Conservation (phyloP, 2,888 invertebrate species). For the Epicampocera succincta region DNA sequence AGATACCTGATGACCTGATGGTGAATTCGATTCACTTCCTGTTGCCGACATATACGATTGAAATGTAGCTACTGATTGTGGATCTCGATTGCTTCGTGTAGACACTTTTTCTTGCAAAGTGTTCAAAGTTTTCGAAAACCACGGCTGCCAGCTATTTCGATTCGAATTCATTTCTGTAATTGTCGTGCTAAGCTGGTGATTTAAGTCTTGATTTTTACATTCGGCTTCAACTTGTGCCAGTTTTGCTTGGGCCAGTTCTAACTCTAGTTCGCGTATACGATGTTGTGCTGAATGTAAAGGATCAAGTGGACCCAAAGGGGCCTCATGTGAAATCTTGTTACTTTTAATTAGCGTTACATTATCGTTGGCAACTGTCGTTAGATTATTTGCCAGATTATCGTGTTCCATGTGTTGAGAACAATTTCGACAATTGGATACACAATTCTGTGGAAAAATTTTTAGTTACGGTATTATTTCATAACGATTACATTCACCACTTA, state of each 20-base stretch:
- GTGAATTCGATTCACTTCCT: constrained; percentile 78
- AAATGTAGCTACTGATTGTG: constrained; percentile 77
- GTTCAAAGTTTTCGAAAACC: constrained; percentile 95
- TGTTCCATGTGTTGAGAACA: constrained; percentile 75
- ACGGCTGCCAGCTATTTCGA: constrained; percentile 89
- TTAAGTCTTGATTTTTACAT: constrained; percentile 96
- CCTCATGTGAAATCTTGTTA: constrained; percentile 74
- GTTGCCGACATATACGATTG: constrained; percentile 80
- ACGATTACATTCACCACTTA: constrained; percentile 78
- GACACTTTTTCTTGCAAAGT: constrained; percentile 81
- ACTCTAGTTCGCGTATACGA: constrained; percentile 93
- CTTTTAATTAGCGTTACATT: constrained; percentile 43
- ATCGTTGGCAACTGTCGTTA: constrained; percentile 41
- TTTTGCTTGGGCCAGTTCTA: constrained; percentile 98
- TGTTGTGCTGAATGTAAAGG: constrained; percentile 79
- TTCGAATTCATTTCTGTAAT: constrained; percentile 87
- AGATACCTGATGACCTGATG: constrained; percentile 80
- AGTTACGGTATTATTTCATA: background rate
- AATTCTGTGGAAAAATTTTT: constrained; percentile 80
- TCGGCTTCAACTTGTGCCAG: constrained; percentile 98
- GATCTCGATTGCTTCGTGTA: constrained; percentile 74
- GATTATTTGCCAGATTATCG: constrained; percentile 63
- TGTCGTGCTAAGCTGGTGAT: constrained; percentile 93
- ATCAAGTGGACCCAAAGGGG: constrained; percentile 79
- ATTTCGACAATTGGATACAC: constrained; percentile 83